Base-by-base conservation (phyloP, 2,888 invertebrate species). In the Oscheius sp. region DNA sequence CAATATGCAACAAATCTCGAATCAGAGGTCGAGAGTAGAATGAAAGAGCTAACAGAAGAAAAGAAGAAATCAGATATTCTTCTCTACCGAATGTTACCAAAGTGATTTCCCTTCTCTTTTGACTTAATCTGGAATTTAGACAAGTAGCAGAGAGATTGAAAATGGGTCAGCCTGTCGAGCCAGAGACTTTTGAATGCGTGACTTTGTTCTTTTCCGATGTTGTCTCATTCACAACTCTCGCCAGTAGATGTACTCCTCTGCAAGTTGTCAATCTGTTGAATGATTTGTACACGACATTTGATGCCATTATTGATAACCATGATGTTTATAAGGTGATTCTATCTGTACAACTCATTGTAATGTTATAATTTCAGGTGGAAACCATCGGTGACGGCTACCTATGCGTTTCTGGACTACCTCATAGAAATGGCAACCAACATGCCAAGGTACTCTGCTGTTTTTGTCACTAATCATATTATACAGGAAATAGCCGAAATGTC, bases 251-350 rank as follows among this genome's bases (percentile, higher is more conserved):
- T 53, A 84, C 84, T 1, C 85, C 85, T 0, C 73, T 85, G 2
- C 85, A 85, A 78, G 84, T 86, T 13, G 86, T 87, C 21, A 86
- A 84, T 52, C 74, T 87, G 12, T 80, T 87, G 46, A 87, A 87
- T 76, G 83, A 84, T 61, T 78, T 87, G 18, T 87, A 87, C 80
- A 84, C 87, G 0, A 81, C 79, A 3, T 85, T 85, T 59, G 86
- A 86, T 52, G 80, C 80, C 0, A 80, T 85, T 63, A 86, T 86
- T 46, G 86, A 85, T 27, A 77, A 81, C 27, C 81, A 84, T 61
- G 84, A 84, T 66, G 84, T 84, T 56, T 86, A 86, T 74, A 86
- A 86, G 73, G 86, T 86, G 13, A 0, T 23, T 23, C 1, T 58
- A 18, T 18, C 41, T 18, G n/a, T n/a, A 16, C 63, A 3, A 2